These are phyloP conservation scores for Serinus canaria DNA, from an alignment of 2,113 vertebrate species.

Conservation along the genomic window DNA sequence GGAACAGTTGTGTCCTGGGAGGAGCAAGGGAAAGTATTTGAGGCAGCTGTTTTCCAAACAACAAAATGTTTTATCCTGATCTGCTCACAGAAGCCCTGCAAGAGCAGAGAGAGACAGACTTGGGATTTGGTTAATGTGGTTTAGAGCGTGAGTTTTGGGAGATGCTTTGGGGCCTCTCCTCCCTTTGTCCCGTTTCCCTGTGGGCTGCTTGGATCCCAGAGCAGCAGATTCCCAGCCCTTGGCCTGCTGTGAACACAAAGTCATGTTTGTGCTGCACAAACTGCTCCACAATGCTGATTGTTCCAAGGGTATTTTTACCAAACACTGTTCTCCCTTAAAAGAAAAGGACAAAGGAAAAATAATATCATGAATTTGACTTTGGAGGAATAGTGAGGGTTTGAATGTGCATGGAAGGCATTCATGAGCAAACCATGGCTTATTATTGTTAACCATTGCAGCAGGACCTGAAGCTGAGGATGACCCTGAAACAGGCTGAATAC, in stretches of 20 bases:
- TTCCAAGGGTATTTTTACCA: neutral
- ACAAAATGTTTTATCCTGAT: neutral
- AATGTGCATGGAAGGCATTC: neutral
- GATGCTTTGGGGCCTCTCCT: neutral
- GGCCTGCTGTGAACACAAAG: neutral
- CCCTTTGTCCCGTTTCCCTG: neutral
- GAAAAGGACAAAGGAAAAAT: neutral
- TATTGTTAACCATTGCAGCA: neutral
- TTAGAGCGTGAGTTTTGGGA: neutral
- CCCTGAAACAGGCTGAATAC: neutral
- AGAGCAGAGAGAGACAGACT: neutral
- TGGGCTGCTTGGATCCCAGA: neutral
- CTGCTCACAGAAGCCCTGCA: neutral
- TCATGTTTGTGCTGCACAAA: conserved; percentile 23
- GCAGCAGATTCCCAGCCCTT: neutral
- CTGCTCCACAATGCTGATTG: conserved; percentile 34
- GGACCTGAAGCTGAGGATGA: neutral
- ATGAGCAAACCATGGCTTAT: neutral
- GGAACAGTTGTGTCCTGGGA: neutral
- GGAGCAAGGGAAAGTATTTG: neutral
- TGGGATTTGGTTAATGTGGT: neutral
- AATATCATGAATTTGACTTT: neutral
- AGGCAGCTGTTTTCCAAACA: neutral
- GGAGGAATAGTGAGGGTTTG: neutral
- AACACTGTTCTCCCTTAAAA: neutral